A percentile compares a stretch with the other conserved stretches of the same genome.
Evolutionary conservation across 1,140 invertebrate genomes (phyloP).

Genomic region (Hypsibius dujardini): DNA sequence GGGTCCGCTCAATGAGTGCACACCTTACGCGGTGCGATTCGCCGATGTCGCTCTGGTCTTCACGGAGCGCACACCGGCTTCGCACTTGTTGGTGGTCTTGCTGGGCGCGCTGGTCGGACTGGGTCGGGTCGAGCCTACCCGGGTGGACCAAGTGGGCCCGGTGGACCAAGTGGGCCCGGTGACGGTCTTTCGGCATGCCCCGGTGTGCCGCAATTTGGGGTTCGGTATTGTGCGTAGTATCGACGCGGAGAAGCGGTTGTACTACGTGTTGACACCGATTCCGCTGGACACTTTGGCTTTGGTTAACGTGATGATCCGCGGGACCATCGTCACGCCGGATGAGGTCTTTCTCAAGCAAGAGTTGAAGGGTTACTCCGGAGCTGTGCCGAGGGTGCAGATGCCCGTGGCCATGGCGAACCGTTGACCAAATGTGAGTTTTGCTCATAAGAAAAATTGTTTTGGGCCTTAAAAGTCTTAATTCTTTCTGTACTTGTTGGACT

Average conservation of each 20-base stretch:
- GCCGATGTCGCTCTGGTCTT: not conserved
- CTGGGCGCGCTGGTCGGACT: not conserved
- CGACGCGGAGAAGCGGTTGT: slow-evolving; percentile 24
- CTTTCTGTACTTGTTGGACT: too few species aligned
- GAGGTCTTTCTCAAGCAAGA: slow-evolving; percentile 26
- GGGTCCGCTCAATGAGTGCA: not conserved
- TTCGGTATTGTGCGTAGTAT: slow-evolving; percentile 28
- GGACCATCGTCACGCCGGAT: slow-evolving; percentile 27
- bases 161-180: not conserved
- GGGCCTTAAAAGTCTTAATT: too few species aligned
- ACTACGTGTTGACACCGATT: slow-evolving; percentile 28
- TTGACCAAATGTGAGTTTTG: too few species aligned
- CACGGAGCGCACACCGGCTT: not conserved
- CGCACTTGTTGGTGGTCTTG: slow-evolving; percentile 4
- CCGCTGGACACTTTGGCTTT: slow-evolving; percentile 22
- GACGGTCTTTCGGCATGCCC: not conserved
- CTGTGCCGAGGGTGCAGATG: not conserved
- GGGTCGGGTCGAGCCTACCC: not conserved
- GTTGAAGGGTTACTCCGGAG: not conserved
- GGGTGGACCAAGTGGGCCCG: not conserved
- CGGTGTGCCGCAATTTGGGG: not conserved
- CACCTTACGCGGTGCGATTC: not conserved
- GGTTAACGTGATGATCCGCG: slow-evolving; percentile 29
- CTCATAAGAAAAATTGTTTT: too few species aligned
- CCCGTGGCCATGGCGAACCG: too few species aligned